These are phyloP conservation scores for Alces alces DNA, from an alignment of 2,113 vertebrate genomes.

Conservation along the genomic window DNA sequence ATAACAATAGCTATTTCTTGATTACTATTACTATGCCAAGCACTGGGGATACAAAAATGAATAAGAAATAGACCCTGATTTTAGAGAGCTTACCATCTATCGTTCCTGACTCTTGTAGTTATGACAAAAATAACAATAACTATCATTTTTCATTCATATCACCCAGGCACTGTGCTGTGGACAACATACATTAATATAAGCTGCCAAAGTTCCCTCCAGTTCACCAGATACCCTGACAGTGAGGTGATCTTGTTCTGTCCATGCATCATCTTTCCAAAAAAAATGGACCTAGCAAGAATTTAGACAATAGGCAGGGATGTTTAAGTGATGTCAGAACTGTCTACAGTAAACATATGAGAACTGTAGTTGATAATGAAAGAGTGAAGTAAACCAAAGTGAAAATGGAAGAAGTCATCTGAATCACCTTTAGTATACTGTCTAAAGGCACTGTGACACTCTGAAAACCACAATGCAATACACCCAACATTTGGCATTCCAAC, in stretches of 20 bases:
- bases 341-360: constrained; percentile 72
- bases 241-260: background rate
- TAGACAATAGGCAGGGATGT: constrained; percentile 46
- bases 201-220: background rate
- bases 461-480: constrained; percentile 20
- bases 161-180: background rate
- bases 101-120: background rate
- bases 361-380: constrained; percentile 71
- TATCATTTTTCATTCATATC: background rate
- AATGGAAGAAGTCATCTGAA: constrained; percentile 66
- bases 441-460: constrained; percentile 2
- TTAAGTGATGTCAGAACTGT: constrained; percentile 63
- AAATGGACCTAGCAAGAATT: constrained; percentile 1
- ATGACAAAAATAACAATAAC: constrained; percentile 2
- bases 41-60: background rate
- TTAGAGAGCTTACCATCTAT: background rate
- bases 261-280: background rate
- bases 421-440: constrained; percentile 53
- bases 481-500: constrained; percentile 28
- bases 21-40: background rate
- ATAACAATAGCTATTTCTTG: constrained; percentile 13
- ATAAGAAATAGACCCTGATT: background rate
- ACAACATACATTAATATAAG: background rate
- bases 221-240: background rate
- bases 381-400: constrained; percentile 60